Evolutionary conservation across 1,140 invertebrate genomes (phyloP).

Genomic region (Drosophila azteca): DNA sequence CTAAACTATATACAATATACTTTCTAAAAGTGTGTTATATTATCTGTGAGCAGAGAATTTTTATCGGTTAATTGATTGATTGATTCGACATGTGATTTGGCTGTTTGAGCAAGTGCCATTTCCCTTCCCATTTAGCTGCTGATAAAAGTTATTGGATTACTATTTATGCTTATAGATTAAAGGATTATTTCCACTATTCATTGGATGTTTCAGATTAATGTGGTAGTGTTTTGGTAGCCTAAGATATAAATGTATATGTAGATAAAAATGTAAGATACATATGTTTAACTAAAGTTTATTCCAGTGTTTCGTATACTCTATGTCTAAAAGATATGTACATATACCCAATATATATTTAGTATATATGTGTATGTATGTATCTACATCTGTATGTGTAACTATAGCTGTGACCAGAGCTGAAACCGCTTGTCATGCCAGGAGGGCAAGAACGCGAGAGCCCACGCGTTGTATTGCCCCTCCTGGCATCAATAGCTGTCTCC

Average conservation of each 20-base stretch:
- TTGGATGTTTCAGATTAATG: conserved; percentile 32
- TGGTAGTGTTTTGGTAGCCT: conserved; percentile 9
- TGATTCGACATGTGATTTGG: conserved; percentile 39
- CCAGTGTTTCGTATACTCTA: neutral
- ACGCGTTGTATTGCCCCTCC: no score
- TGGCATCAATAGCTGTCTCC: no score
- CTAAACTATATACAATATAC: conserved; percentile 41
- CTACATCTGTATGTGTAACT: conserved; percentile 17
- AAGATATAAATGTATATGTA: conserved; percentile 7
- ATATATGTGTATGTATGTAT: neutral
- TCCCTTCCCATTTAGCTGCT: conserved; percentile 38
- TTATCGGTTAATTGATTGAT: conserved; percentile 8
- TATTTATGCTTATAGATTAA: conserved; percentile 3
- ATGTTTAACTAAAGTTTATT: no score
- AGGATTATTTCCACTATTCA: conserved; percentile 12
- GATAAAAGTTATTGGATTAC: conserved; percentile 2
- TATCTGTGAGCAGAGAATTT: conserved; percentile 46
- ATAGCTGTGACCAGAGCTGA: conserved; percentile 12
- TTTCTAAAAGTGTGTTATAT: conserved; percentile 63
- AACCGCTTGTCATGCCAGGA: no score
- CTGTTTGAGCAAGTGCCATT: conserved; percentile 62
- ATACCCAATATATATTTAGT: no score
- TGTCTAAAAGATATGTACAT: conserved; percentile 7
- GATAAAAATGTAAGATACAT: no score
- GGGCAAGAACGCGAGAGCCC: no score